Base-by-base conservation (phyloP, 2,797 vertebrate genomes). In the Gymnopithys bicolor region DNA sequence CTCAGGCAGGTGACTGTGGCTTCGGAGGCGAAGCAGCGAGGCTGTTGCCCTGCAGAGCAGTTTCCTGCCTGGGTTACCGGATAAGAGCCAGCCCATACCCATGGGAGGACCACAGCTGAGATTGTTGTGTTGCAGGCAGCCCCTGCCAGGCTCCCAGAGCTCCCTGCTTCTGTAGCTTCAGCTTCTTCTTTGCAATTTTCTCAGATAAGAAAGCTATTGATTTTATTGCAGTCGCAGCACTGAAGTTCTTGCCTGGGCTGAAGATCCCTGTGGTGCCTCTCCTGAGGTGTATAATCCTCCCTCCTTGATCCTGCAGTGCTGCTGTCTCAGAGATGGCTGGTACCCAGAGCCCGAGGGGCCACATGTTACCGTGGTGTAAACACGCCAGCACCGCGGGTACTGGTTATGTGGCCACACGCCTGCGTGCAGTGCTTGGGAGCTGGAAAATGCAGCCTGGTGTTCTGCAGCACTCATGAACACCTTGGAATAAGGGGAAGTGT, bases 371-470 rank as follows among this genome's bases (percentile, higher is more conserved):
- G 30, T 1, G 15, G 43, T 43, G 67, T 66, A 19, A 71, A 55
- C 6, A 10, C 64, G 23, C 33, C 1, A 10, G 43, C 74, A 27
- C 74, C 11, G 12, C 2, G 0, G 73, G 73, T 78, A 32, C 53
- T 2, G 2, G 19, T 11, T 52, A 3, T 84, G 56, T 23, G 77
- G 71, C 62, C 32, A 6, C 71, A 33, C 0, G 24, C 10, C 3
- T 32, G 15, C 19, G 39, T 35, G 74, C 63, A 51, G 73, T 37
- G 32, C 68, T 79, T 1, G 0, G 9, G 51, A 71, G 66, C 67
- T 90, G 92, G 62, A 64, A 86, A 60, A 59, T 16, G 52, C 75
- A 92, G 68, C 75, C 81, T 55, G 63, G 19, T 41, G 64, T 80
- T 87, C 48, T 56, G 35, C 52, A 68, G 87, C 1, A 1, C 74